A percentile compares a stretch with the other conserved stretches of the same genome.
Evolutionary conservation across 2,113 vertebrate species (phyloP).

Genomic region (Ageneiosus marmoratus): DNA sequence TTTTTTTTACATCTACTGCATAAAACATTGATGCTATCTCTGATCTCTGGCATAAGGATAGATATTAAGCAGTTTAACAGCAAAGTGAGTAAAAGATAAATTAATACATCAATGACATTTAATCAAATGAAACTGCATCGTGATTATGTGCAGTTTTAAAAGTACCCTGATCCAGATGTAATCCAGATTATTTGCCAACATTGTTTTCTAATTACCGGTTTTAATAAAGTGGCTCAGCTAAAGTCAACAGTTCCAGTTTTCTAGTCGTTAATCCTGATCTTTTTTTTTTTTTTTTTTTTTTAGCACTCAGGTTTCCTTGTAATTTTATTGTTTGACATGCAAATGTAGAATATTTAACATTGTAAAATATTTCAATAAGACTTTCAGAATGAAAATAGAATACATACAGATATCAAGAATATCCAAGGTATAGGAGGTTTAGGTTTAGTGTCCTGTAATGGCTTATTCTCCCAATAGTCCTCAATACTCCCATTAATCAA

Average conservation of each 20-base stretch:
- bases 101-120: not conserved
- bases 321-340: not conserved
- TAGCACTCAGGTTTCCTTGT: not conserved
- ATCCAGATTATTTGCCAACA: not conserved
- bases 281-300: not conserved
- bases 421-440: not conserved
- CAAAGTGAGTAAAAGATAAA: not conserved
- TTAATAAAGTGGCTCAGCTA: not conserved
- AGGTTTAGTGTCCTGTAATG: not conserved
- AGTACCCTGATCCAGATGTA: not conserved
- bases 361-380: not conserved
- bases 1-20: not conserved
- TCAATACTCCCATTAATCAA: not conserved
- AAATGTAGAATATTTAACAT: no score
- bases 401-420: not conserved
- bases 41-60: not conserved
- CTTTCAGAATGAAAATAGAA: not conserved
- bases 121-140: not conserved
- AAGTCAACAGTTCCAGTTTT: not conserved
- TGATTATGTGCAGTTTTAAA: not conserved
- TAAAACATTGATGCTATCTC: not conserved
- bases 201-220: not conserved
- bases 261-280: not conserved
- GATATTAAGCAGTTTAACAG: not conserved
- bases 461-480: not conserved